Conservation (phyloP, 2,888 invertebrate genomes). For the Acanthacorydalis orientalis region DNA sequence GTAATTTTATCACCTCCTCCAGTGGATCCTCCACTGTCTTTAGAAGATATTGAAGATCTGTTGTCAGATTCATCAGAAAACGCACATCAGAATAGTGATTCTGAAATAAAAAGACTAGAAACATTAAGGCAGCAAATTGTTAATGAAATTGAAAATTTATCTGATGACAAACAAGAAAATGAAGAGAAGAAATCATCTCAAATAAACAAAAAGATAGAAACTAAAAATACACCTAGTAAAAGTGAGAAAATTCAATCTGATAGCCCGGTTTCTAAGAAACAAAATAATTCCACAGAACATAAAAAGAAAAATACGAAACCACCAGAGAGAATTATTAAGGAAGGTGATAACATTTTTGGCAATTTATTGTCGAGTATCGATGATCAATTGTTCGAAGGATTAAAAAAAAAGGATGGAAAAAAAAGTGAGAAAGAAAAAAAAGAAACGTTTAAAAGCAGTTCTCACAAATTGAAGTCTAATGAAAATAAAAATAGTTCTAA, state of each 20-base stretch:
- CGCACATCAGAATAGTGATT: constrained; percentile 23
- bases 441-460: constrained; percentile 5
- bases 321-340: constrained; percentile 6
- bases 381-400: constrained; percentile 13
- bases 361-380: constrained; percentile 16
- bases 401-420: constrained; percentile 6
- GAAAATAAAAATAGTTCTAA: constrained; percentile 8
- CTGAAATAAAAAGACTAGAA: constrained; percentile 32
- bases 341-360: constrained; percentile 13
- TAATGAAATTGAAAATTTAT: constrained; percentile 26
- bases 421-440: constrained; percentile 6
- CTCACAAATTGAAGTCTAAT: constrained; percentile 10
- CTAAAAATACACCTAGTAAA: constrained; percentile 7
- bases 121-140: constrained; percentile 31
- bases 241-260: not conserved
- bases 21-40: constrained; percentile 20
- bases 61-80: constrained; percentile 9
- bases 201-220: constrained; percentile 6
- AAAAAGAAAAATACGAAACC: constrained; percentile 6
- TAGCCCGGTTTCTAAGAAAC: not conserved
- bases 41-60: constrained; percentile 21
- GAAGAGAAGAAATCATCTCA: constrained; percentile 22
- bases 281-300: not conserved
- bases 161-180: constrained; percentile 20
- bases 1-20: constrained; percentile 15